Evolutionary conservation across 1,140 invertebrate genomes (phyloP).

Genomic region (Heliconius nattereri): DNA sequence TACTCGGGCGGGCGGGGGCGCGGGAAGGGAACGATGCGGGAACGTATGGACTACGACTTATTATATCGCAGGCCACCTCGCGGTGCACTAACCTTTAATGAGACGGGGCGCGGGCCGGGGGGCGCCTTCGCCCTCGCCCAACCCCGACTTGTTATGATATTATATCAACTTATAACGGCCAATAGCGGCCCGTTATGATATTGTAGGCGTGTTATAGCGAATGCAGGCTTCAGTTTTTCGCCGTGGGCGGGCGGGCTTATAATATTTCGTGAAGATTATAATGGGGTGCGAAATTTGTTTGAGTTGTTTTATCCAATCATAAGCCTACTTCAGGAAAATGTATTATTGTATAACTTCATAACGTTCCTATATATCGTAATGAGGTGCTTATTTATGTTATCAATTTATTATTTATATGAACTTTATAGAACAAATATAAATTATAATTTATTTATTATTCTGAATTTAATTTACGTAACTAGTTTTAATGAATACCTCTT

Average conservation of each 20-base stretch:
- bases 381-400: neutral
- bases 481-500: conserved; percentile 19
- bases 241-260: conserved; percentile 76
- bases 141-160: conserved; percentile 79
- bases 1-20: conserved; percentile 64
- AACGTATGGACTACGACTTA: conserved; percentile 70
- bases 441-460: neutral
- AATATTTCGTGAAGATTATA: conserved; percentile 79
- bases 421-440: neutral
- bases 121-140: conserved; percentile 61
- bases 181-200: conserved; percentile 79
- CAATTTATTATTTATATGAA: neutral
- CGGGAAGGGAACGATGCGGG: conserved; percentile 56
- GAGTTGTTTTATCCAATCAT: conserved; percentile 55
- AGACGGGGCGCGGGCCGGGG: conserved; percentile 56
- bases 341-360: neutral
- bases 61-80: conserved; percentile 69
- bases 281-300: conserved; percentile 61
- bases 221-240: conserved; percentile 70
- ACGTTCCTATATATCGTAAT: neutral
- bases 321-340: conserved; percentile 22
- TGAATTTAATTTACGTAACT: conserved; percentile 2
- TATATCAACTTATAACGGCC: conserved; percentile 78
- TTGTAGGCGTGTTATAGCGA: conserved; percentile 70
- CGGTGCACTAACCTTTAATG: conserved; percentile 77